These are phyloP conservation scores for Sarcophaga carnaria DNA, from an alignment of 2,888 invertebrate species.

Conservation along the genomic window DNA sequence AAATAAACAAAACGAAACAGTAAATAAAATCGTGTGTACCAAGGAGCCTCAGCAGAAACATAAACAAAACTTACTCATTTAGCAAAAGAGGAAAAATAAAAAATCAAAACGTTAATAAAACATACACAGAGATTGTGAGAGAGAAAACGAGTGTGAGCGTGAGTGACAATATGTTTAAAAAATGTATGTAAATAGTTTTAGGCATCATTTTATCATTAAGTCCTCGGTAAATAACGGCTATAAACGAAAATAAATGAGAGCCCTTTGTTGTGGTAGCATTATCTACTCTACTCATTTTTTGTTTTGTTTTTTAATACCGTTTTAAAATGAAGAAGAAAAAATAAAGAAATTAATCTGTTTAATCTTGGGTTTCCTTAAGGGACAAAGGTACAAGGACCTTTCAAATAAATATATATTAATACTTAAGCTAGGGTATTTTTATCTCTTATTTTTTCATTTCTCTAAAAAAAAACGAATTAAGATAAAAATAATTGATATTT, in stretches of 20 bases:
- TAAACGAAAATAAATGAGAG: conserved; percentile 34
- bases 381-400: neutral
- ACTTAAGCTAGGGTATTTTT: neutral
- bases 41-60: neutral
- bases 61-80: conserved; percentile 19
- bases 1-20: conserved; percentile 48
- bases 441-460: neutral
- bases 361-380: conserved; percentile 4
- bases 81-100: neutral
- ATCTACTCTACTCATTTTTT: conserved; percentile 12
- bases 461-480: neutral
- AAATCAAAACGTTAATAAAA: neutral
- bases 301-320: conserved; percentile 26
- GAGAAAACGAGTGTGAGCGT: neutral
- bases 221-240: conserved; percentile 43
- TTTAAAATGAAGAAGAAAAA: conserved; percentile 5
- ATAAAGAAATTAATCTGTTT: neutral
- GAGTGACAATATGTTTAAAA: conserved; percentile 25
- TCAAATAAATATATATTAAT: no score
- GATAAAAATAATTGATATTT: conserved; percentile 14
- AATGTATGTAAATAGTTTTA: conserved; percentile 72
- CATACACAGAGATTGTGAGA: conserved; percentile 8
- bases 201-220: conserved; percentile 71
- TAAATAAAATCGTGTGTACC: conserved; percentile 1
- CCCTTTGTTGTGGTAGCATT: neutral